phyloP scores from a whole-genome alignment of 2,113 vertebrate genomes.

The Neofelis nebulosa region DNA sequence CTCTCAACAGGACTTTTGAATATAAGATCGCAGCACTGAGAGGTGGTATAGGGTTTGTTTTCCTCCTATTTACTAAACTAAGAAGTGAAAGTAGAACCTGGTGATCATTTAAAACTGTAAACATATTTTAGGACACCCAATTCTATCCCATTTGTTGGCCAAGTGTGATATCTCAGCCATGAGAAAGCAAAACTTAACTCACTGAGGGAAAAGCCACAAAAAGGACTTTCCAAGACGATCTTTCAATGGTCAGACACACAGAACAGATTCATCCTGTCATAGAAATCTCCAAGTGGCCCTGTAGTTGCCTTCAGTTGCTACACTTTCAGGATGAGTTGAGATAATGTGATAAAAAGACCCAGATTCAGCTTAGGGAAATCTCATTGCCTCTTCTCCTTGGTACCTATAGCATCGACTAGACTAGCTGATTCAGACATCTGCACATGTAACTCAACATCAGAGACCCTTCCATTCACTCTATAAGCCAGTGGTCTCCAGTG shows the following conservation, averaged over 20 bases:
- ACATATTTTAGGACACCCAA: constrained; percentile 24
- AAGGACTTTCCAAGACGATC: not conserved
- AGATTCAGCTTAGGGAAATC: not conserved
- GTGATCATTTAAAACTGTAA: constrained; percentile 35
- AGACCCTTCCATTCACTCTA: not conserved
- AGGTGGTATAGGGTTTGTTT: constrained; percentile 1
- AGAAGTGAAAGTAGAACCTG: constrained; percentile 44
- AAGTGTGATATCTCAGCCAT: not conserved
- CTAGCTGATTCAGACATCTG: not conserved
- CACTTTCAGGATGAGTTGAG: not conserved
- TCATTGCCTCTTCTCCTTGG: not conserved
- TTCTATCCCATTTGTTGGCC: not conserved
- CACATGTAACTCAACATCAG: not conserved
- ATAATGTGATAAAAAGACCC: not conserved
- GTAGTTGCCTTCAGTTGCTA: not conserved
- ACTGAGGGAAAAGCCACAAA: not conserved
- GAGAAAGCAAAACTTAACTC: constrained; percentile 30
- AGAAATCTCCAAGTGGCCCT: not conserved
- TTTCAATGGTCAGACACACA: not conserved
- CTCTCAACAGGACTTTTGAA: constrained; percentile 38
- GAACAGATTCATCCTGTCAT: not conserved
- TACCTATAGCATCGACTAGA: not conserved
- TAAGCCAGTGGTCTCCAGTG: not conserved
- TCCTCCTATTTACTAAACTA: constrained; percentile 45
- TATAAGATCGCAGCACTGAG: constrained; percentile 3